These are phyloP conservation scores for Aviceda subcristata DNA, from an alignment of 2,113 vertebrate species.

Conservation along the genomic window DNA sequence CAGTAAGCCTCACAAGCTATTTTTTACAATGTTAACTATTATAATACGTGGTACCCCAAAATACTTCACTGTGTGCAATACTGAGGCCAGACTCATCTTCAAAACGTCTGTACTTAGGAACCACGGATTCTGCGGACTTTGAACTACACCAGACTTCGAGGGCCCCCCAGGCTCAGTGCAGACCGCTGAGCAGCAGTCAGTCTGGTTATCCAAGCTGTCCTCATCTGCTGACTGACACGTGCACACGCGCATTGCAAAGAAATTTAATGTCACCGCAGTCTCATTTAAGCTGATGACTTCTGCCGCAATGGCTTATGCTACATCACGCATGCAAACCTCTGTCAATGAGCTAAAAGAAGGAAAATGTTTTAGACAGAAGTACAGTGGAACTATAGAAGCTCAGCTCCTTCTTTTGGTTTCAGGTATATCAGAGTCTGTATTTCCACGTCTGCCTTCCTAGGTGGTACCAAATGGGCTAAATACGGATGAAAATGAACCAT, in stretches of 20 bases:
- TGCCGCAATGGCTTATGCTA: neutral
- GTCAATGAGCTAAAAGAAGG: neutral
- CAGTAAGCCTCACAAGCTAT: neutral
- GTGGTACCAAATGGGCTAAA: neutral
- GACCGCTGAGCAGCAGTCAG: neutral
- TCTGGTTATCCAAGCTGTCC: neutral
- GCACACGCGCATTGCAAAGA: neutral
- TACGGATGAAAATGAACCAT: neutral
- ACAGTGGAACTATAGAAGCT: neutral
- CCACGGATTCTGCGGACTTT: neutral
- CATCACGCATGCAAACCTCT: neutral
- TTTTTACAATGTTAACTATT: neutral
- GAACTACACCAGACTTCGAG: neutral
- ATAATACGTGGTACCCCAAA: neutral
- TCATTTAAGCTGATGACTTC: neutral
- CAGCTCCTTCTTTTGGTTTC: neutral
- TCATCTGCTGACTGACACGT: neutral
- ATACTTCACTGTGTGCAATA: neutral
- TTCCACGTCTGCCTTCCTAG: neutral
- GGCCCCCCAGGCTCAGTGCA: neutral
- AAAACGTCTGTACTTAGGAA: neutral
- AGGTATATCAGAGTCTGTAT: neutral
- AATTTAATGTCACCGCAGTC: neutral
- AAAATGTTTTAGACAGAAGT: neutral
- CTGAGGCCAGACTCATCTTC: neutral